These are phyloP conservation scores for Hydrotaea cyrtoneurina DNA, from an alignment of 2,888 invertebrate genomes.

Conservation along the genomic window DNA sequence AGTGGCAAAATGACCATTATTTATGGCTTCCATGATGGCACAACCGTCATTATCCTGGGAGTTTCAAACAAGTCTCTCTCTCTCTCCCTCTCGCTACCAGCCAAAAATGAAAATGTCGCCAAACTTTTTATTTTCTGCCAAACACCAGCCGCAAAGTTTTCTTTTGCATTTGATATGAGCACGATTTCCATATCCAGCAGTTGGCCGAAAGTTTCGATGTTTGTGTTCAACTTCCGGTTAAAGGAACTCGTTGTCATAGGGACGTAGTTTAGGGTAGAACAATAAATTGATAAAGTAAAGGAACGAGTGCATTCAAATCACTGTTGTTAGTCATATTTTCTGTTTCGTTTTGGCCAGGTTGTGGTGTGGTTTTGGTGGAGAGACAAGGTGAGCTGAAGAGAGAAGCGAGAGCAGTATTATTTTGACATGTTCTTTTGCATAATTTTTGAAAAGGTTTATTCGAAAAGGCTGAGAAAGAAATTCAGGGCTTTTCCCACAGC, in stretches of 20 bases:
- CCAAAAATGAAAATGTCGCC: constrained; percentile 39
- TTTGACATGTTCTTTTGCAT: not conserved
- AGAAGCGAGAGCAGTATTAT: constrained; percentile 27
- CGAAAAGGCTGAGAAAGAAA: not conserved
- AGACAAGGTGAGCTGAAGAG: not conserved
- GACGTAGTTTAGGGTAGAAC: too few species aligned
- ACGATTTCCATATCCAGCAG: not conserved
- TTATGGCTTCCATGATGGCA: constrained; percentile 23
- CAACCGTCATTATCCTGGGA: not conserved
- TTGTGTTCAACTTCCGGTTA: constrained; percentile 49
- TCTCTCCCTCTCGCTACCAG: constrained; percentile 4
- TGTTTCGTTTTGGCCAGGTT: constrained; percentile 44
- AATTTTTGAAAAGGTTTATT: not conserved
- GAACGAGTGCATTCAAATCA: constrained; percentile 3
- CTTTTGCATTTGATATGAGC: not conserved
- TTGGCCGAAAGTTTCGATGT: constrained; percentile 13
- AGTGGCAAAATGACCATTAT: constrained; percentile 33
- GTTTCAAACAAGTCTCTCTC: not conserved
- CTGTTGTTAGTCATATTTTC: constrained; percentile 1
- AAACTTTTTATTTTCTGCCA: constrained; percentile 4
- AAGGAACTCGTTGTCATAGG: not conserved
- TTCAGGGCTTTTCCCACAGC: too few species aligned
- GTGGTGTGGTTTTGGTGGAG: constrained; percentile 48
- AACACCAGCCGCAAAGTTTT: constrained; percentile 14
- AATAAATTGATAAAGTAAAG: constrained; percentile 11